phyloP scores from a whole-genome alignment of 2,113 vertebrate genomes.

The Notiomystis cincta region DNA sequence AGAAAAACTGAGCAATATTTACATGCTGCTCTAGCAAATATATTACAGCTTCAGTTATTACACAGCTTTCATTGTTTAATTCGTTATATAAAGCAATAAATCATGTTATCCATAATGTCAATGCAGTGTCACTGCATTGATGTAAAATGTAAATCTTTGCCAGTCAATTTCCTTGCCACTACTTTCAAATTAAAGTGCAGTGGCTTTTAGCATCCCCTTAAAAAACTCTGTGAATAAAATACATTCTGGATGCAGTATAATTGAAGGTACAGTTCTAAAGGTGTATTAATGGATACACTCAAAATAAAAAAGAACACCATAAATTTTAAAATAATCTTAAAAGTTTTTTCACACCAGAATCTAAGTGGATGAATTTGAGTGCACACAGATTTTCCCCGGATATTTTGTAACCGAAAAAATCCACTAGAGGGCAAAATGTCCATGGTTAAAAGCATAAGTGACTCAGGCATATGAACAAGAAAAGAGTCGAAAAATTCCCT shows the following conservation, averaged over 20 bases:
- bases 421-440: conserved; percentile 74
- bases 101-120: neutral
- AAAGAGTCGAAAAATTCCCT: neutral
- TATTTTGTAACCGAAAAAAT: neutral
- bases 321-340: neutral
- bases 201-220: neutral
- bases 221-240: neutral
- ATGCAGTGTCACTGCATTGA: neutral
- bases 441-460: conserved; percentile 21
- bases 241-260: neutral
- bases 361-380: neutral
- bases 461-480: fast-evolving
- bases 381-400: neutral
- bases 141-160: neutral
- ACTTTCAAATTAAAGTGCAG: neutral
- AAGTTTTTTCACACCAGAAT: neutral
- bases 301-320: neutral
- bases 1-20: neutral
- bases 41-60: neutral
- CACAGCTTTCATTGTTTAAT: neutral
- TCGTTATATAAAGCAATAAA: neutral
- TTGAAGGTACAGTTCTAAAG: neutral
- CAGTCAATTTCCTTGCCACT: neutral
- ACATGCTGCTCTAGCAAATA: neutral
- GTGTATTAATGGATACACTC: neutral